Percentiles rank a stretch among this genome's conserved stretches.
Evolutionary conservation across 2,888 invertebrate species (phyloP).

Genomic region (Minunthozetes semirufus): DNA sequence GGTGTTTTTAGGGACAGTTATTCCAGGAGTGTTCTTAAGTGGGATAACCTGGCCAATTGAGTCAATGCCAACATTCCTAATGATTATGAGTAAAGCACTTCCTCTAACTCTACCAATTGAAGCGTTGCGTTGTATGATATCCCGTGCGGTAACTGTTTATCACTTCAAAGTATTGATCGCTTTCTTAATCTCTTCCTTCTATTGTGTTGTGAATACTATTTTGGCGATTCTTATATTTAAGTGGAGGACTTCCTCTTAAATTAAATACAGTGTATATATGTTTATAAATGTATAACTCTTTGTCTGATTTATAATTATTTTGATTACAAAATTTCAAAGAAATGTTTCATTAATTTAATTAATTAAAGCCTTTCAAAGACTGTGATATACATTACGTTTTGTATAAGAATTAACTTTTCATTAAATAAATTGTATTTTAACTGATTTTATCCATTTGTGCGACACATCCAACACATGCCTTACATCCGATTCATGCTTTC

Average conservation of each 20-base stretch:
- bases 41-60: slow-evolving; percentile 95
- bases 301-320: not conserved
- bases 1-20: slow-evolving; percentile 7
- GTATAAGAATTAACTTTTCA: no score
- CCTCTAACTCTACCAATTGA: slow-evolving; percentile 74
- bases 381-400: no score
- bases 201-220: slow-evolving; percentile 57
- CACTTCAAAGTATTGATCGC: slow-evolving; percentile 66
- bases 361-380: no score
- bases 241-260: slow-evolving; percentile 30
- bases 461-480: no score
- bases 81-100: slow-evolving; percentile 61
- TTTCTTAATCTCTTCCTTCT: slow-evolving; percentile 65
- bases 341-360: not conserved
- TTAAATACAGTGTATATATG: no score
- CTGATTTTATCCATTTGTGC: no score
- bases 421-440: no score
- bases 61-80: slow-evolving; percentile 78
- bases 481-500: no score
- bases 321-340: not conserved
- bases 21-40: slow-evolving; percentile 45
- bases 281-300: no score
- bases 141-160: slow-evolving; percentile 64
- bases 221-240: slow-evolving; percentile 28
- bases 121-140: slow-evolving; percentile 66